Evolutionary conservation across 2,113 vertebrate genomes (phyloP).

Genomic region (Macroglossus sobrinus): DNA sequence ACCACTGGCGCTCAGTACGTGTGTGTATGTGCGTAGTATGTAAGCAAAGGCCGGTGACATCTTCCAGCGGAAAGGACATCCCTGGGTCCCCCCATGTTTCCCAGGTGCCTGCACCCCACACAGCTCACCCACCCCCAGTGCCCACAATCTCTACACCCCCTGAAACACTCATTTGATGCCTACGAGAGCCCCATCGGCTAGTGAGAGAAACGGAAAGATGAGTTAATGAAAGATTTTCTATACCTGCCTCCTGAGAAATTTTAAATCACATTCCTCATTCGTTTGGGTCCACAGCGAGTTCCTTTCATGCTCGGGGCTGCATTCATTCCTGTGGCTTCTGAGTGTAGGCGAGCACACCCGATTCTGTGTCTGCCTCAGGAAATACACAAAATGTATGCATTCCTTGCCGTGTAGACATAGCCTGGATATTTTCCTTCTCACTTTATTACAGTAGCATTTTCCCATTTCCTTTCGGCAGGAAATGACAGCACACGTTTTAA

Average conservation of each 20-base stretch:
- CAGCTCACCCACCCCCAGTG: neutral
- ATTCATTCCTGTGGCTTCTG: neutral
- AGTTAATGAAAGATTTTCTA: neutral
- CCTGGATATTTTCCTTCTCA: neutral
- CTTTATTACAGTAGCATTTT: neutral
- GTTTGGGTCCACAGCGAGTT: neutral
- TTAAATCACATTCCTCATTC: neutral
- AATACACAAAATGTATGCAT: neutral
- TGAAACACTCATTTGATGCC: neutral
- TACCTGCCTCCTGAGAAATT: neutral
- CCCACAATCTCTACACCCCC: neutral
- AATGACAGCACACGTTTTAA: neutral
- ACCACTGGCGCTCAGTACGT: neutral
- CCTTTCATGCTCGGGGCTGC: neutral
- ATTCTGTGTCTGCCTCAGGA: neutral
- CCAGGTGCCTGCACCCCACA: accelerated
- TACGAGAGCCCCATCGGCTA: neutral
- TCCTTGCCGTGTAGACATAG: too few relatives aligned
- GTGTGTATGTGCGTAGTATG: too few relatives aligned
- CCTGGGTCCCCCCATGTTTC: too few relatives aligned
- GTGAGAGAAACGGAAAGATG: neutral
- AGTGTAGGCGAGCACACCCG: too few relatives aligned
- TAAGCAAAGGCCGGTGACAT: neutral
- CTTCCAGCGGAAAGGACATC: neutral
- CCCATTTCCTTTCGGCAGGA: neutral